A percentile compares a stretch with the other conserved stretches of the same genome.
Evolutionary conservation across 2,888 invertebrate genomes (phyloP).

Genomic region (Timema cristinae): DNA sequence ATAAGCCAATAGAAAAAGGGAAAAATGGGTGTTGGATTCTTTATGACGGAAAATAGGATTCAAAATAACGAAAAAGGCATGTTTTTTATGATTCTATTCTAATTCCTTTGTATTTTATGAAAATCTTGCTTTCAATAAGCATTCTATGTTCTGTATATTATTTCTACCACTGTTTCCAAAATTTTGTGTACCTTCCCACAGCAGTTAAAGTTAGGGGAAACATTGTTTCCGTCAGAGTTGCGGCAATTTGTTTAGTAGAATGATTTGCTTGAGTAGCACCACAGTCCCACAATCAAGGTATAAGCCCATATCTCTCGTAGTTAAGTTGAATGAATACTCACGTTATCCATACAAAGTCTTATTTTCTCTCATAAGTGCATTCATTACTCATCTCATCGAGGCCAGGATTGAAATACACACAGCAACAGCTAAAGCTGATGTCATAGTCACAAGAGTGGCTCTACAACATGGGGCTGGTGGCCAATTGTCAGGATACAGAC

Average conservation of each 20-base stretch:
- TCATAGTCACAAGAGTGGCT: neutral
- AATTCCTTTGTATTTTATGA: too few relatives aligned
- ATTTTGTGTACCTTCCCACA: too few relatives aligned
- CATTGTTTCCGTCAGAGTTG: too few relatives aligned
- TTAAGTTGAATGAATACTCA: neutral
- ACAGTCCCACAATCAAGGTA: too few relatives aligned
- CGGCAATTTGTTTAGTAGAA: neutral
- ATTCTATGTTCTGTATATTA: too few relatives aligned
- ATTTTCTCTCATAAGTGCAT: slow-evolving; percentile 3
- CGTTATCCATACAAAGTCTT: neutral
- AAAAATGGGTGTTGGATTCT: neutral
- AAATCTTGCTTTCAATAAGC: too few relatives aligned
- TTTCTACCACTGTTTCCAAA: too few relatives aligned
- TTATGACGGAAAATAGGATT: neutral
- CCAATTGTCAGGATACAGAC: neutral
- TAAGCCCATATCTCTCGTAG: neutral
- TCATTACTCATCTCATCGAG: neutral
- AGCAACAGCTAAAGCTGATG: neutral
- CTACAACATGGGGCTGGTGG: neutral
- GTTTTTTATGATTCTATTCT: too few relatives aligned
- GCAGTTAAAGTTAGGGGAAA: too few relatives aligned
- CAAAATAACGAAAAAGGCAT: too few relatives aligned
- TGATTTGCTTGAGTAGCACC: too few relatives aligned
- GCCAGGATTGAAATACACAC: neutral
- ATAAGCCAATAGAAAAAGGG: neutral